Evolutionary conservation across 2,888 invertebrate species (phyloP).

Genomic region (Caenorhabditis auriculariae): DNA sequence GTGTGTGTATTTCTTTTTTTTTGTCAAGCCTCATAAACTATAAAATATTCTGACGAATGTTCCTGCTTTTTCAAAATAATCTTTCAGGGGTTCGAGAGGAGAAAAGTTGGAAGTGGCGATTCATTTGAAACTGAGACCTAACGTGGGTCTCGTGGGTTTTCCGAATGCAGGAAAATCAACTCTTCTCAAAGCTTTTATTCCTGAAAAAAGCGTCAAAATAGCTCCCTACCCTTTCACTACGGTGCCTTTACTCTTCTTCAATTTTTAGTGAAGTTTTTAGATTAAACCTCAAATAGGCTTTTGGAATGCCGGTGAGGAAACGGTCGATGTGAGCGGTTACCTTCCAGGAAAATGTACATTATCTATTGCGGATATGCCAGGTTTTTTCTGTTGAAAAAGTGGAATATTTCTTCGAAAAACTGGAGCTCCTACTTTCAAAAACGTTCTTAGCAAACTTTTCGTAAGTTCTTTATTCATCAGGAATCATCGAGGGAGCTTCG

Average conservation of each 20-base stretch:
- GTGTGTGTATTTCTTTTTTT: conserved; percentile 19
- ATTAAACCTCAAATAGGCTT: conserved; percentile 38
- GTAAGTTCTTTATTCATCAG: conserved; percentile 6
- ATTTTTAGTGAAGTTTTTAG: conserved; percentile 6
- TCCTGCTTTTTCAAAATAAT: neutral
- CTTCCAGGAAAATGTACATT: conserved; percentile 39
- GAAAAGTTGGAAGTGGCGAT: conserved; percentile 38
- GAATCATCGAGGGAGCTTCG: conserved; percentile 59
- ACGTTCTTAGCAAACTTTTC: neutral
- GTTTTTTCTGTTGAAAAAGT: neutral
- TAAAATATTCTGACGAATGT: no score
- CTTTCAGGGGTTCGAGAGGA: conserved; percentile 41
- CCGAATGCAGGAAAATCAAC: conserved; percentile 63
- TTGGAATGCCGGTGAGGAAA: conserved; percentile 5
- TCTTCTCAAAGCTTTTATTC: conserved; percentile 54
- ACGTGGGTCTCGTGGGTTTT: conserved; percentile 58
- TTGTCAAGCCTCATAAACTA: conserved; percentile 14
- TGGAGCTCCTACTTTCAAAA: no score
- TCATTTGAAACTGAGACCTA: conserved; percentile 56
- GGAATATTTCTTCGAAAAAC: neutral
- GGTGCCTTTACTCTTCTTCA: conserved; percentile 2
- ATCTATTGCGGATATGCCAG: conserved; percentile 51
- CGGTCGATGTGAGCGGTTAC: neutral
- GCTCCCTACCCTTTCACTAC: conserved; percentile 60
- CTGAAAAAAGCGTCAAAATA: conserved; percentile 54